These are phyloP conservation scores for Puntigrus tetrazona DNA, from an alignment of 2,113 vertebrate species.

Conservation along the genomic window DNA sequence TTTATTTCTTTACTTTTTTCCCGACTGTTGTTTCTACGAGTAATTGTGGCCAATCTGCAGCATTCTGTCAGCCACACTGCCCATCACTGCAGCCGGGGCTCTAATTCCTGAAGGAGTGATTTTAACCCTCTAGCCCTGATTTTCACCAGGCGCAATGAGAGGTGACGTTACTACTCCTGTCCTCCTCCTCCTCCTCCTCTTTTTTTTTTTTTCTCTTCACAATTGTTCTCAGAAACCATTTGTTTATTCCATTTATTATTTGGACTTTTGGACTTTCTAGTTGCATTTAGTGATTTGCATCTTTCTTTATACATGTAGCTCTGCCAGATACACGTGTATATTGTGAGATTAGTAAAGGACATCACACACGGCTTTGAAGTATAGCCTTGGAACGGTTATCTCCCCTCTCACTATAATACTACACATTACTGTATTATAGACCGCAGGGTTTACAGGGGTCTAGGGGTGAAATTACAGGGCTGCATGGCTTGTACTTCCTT, in stretches of 20 bases:
- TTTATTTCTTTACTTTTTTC: constrained; percentile 60
- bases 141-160: constrained; percentile 67
- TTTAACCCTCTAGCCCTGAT: constrained; percentile 56
- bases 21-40: constrained; percentile 48
- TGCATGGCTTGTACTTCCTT: constrained; percentile 61
- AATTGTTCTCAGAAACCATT: constrained; percentile 20
- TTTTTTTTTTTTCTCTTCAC: not conserved
- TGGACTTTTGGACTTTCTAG: not conserved
- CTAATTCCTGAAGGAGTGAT: constrained; percentile 40
- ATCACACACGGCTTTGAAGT: constrained; percentile 67
- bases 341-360: constrained; percentile 45
- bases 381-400: constrained; percentile 69
- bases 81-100: constrained; percentile 29
- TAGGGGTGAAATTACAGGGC: constrained; percentile 66
- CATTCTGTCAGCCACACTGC: constrained; percentile 48
- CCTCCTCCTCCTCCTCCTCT: not conserved
- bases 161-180: constrained; percentile 56
- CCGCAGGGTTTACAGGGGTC: constrained; percentile 61
- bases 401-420: constrained; percentile 69
- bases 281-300: not conserved
- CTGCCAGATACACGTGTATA: not conserved
- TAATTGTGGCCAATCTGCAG: constrained; percentile 56
- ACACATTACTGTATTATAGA: constrained; percentile 77
- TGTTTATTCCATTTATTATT: constrained; percentile 20
- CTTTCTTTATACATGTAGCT: constrained; percentile 19